Evolutionary conservation across 2,888 invertebrate species (phyloP).

Genomic region (Dysmachus trigonus): DNA sequence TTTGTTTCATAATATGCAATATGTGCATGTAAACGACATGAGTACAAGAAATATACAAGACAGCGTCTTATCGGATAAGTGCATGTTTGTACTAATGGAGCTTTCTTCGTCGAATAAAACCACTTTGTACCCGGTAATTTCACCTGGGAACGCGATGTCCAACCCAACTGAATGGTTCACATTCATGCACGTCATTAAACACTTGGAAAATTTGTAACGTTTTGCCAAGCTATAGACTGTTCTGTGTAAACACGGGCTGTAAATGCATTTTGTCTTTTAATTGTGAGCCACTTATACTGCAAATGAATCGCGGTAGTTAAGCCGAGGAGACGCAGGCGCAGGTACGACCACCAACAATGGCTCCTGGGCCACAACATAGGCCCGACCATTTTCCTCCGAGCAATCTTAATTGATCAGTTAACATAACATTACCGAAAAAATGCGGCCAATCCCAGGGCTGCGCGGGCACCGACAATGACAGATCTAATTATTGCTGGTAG

Average conservation of each 20-base stretch:
- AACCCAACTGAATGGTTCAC: background rate
- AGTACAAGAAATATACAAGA: background rate
- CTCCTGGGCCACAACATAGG: background rate
- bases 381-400: background rate
- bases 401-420: slow-evolving; percentile 38
- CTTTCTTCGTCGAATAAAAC: background rate
- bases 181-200: background rate
- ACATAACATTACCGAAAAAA: background rate
- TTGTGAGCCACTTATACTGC: background rate
- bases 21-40: background rate
- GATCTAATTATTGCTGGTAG: slow-evolving; percentile 27
- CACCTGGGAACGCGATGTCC: background rate
- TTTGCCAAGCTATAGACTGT: background rate
- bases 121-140: background rate
- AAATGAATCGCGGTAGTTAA: background rate
- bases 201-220: background rate
- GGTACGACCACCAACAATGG: background rate
- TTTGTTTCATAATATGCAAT: background rate
- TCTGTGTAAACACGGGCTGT: background rate
- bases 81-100: background rate
- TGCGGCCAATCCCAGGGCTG: slow-evolving; percentile 15
- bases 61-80: background rate
- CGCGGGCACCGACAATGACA: slow-evolving; percentile 9
- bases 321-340: background rate
- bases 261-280: background rate